These are phyloP conservation scores for Danionella dracula DNA, from an alignment of 2,797 vertebrate species.

Conservation along the genomic window DNA sequence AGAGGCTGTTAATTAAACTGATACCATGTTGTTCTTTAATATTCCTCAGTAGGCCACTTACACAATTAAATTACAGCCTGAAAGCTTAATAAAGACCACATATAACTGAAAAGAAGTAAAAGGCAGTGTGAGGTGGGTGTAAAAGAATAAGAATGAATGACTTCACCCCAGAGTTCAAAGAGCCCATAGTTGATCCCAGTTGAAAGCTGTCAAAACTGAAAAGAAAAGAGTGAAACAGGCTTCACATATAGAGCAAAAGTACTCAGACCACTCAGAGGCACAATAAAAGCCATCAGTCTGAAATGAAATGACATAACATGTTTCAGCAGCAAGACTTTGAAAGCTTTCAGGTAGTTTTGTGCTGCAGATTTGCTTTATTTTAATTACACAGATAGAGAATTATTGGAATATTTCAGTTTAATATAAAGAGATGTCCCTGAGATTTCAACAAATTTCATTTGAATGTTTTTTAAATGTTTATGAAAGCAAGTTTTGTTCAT, in stretches of 20 bases:
- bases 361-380: background rate
- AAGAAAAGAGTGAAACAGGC: constrained; percentile 9
- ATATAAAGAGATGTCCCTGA: too few relatives aligned
- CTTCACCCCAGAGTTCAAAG: background rate
- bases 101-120: background rate
- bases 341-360: constrained; percentile 15
- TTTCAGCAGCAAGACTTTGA: background rate
- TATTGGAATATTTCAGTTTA: background rate
- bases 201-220: constrained; percentile 9
- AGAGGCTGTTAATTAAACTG: background rate
- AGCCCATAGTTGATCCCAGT: background rate
- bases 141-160: background rate
- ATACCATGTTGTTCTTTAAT: background rate
- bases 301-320: constrained; percentile 13
- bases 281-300: constrained; percentile 7
- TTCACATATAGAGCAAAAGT: background rate
- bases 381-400: background rate
- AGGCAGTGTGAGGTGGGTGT: background rate
- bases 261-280: background rate
- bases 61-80: background rate
- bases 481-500: background rate
- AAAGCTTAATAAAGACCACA: background rate
- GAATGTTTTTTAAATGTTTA: too few relatives aligned
- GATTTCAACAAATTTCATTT: too few relatives aligned
- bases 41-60: background rate